Percentiles rank a stretch among this genome's conserved stretches.
These are phyloP conservation scores for Neotoxoptera formosana DNA, from an alignment of 1,140 invertebrate species.

Conservation along the genomic window DNA sequence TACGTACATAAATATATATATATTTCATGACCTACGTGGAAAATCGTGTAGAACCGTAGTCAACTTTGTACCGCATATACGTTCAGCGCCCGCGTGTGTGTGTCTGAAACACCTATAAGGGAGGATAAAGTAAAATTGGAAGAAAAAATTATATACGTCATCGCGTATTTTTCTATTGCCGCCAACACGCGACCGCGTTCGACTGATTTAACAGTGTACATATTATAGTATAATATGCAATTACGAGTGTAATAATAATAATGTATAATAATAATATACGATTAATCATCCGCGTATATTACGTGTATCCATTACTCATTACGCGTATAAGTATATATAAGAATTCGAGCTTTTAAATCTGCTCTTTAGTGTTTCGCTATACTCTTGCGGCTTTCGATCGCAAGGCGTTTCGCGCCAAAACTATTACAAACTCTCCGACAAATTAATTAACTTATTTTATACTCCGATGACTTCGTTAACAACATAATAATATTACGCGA, in stretches of 20 bases:
- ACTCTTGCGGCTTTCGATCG: background rate
- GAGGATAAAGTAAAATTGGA: background rate
- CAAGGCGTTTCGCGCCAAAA: background rate
- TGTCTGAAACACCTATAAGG: background rate
- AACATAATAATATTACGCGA: background rate
- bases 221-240: background rate
- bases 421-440: background rate
- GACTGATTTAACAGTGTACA: background rate
- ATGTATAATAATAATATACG: background rate
- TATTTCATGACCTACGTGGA: background rate
- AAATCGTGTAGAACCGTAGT: background rate
- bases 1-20: too few species aligned
- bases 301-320: background rate
- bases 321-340: background rate
- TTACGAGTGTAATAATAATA: background rate
- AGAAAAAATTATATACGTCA: background rate
- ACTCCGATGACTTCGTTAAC: background rate
- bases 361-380: background rate
- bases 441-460: conserved; percentile 27
- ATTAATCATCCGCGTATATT: background rate
- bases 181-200: background rate
- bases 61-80: background rate
- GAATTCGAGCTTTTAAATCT: background rate
- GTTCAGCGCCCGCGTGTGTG: background rate
- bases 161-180: background rate